phyloP scores from a whole-genome alignment of 2,888 invertebrate species.

The Eilema caniola region DNA sequence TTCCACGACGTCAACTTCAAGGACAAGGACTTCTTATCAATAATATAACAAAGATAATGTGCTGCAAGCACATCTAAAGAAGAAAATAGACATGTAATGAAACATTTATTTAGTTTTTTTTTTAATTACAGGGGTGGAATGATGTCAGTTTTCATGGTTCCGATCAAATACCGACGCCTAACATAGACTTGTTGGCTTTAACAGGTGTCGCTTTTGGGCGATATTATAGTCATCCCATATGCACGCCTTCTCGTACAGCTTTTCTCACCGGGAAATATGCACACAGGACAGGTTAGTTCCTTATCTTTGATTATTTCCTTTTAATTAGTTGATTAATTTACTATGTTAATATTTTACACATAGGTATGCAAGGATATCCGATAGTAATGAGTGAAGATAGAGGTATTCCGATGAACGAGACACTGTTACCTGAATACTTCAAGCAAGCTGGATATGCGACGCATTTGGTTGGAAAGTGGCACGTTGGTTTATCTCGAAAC shows the following conservation, averaged over 20 bases:
- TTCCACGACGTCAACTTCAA: no score
- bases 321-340: no score
- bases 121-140: constrained; percentile 92
- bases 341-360: constrained; percentile 3
- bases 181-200: constrained; percentile 95
- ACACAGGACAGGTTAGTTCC: constrained; percentile 89
- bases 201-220: constrained; percentile 94
- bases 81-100: not conserved
- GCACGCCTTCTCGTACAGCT: constrained; percentile 94
- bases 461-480: constrained; percentile 94
- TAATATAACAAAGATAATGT: no score
- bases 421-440: constrained; percentile 88
- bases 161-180: constrained; percentile 94
- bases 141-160: constrained; percentile 97
- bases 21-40: no score
- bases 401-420: constrained; percentile 79
- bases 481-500: constrained; percentile 85
- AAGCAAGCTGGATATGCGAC: constrained; percentile 90
- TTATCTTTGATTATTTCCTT: not conserved
- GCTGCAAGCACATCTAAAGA: no score
- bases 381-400: constrained; percentile 76
- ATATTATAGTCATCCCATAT: constrained; percentile 94
- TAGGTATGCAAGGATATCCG: constrained; percentile 83
- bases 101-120: not conserved
- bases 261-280: constrained; percentile 95